Conservation (phyloP, 2,113 vertebrate species). For the Corydoras sp. region DNA sequence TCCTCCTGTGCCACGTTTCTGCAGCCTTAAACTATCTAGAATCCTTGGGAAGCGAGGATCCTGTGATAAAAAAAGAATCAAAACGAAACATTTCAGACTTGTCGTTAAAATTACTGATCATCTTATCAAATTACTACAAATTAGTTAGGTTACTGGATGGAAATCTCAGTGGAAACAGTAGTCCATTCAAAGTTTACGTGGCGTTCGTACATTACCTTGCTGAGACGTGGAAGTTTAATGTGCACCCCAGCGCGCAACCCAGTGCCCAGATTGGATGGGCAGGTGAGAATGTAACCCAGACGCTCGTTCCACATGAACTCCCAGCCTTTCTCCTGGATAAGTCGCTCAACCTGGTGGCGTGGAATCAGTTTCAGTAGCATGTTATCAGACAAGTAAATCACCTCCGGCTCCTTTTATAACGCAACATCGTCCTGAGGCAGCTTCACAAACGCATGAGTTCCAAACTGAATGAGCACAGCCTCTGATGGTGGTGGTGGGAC, state of each 20-base stretch:
- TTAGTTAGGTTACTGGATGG: no score
- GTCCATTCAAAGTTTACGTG: no score
- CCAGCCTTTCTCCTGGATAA: constrained; percentile 69
- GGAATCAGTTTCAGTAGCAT: background rate
- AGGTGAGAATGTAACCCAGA: constrained; percentile 68
- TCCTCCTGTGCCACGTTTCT: constrained; percentile 90
- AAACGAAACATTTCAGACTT: no score
- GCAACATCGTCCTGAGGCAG: no score
- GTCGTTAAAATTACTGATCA: no score
- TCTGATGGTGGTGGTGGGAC: no score
- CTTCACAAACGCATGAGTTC: no score
- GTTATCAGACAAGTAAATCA: background rate
- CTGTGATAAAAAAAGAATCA: constrained; percentile 55
- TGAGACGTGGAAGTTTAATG: constrained; percentile 62
- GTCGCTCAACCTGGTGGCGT: constrained; percentile 59
- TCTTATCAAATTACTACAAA: no score
- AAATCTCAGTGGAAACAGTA: no score
- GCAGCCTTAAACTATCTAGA: constrained; percentile 86
- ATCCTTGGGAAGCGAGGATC: constrained; percentile 85
- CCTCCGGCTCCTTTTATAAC: background rate
- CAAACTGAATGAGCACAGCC: no score
- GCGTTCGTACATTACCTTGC: constrained; percentile 55
- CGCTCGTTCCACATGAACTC: constrained; percentile 73
- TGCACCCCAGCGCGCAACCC: constrained; percentile 68
- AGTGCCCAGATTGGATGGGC: constrained; percentile 70